Conservation (phyloP, 2,797 vertebrate species). For the Dipus sagitta region DNA sequence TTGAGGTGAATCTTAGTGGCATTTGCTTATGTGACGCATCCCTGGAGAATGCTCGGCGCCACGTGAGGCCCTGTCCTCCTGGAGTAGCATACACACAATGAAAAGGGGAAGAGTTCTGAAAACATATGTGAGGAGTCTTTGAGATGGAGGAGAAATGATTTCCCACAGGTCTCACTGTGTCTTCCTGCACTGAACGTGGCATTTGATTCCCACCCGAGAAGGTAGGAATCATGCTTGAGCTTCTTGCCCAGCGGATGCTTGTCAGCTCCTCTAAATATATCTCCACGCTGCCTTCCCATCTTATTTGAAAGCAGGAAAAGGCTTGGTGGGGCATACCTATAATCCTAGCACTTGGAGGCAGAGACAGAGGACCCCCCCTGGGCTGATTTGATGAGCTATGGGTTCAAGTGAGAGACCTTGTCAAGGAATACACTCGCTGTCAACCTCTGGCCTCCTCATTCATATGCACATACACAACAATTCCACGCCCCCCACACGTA, state of each 20-base stretch:
- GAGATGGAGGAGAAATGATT: too few species aligned
- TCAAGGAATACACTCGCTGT: background rate
- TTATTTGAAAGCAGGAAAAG: background rate
- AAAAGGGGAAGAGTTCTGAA: background rate
- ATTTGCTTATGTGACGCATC: background rate
- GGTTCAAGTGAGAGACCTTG: background rate
- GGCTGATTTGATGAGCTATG: too few species aligned
- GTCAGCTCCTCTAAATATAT: rapidly evolving
- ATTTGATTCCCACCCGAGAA: background rate
- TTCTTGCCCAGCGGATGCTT: background rate
- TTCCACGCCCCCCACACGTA: too few species aligned
- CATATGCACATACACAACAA: too few species aligned
- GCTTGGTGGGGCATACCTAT: too few species aligned
- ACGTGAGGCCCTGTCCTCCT: rapidly evolving
- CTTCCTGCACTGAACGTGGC: too few species aligned
- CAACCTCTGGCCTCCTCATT: too few species aligned
- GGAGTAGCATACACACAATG: background rate
- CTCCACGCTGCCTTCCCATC: background rate
- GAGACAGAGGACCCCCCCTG: background rate
- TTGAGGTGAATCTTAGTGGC: background rate
- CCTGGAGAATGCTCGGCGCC: rapidly evolving
- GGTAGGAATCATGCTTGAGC: too few species aligned
- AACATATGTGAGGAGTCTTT: background rate
- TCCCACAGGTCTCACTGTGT: rapidly evolving
- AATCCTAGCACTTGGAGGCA: background rate